Percentiles rank a stretch among this genome's conserved stretches.
Evolutionary conservation across 2,113 vertebrate genomes (phyloP).

Genomic region (Platycercus adscitus): DNA sequence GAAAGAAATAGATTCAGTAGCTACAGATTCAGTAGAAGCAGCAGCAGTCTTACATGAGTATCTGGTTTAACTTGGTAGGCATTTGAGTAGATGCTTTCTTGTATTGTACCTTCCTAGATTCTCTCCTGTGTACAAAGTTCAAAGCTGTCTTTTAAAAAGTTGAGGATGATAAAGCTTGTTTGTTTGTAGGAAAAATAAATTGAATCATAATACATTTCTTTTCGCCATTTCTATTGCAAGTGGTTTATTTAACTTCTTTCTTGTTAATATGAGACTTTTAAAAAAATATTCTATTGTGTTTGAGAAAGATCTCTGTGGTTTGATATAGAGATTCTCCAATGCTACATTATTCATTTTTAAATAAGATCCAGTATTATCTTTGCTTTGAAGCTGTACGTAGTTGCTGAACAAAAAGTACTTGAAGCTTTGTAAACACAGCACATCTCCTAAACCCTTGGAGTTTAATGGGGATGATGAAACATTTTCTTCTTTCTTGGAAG

Average conservation of each 20-base stretch:
- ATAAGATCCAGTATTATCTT: not conserved
- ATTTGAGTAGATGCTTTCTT: not conserved
- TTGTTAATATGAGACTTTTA: not conserved
- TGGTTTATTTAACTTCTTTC: not conserved
- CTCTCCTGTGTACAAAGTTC: not conserved
- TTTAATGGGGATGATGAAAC: slow-evolving; percentile 48
- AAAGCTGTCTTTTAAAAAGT: not conserved
- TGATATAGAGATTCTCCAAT: not conserved
- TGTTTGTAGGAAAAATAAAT: not conserved
- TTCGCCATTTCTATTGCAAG: not conserved
- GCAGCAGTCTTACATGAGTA: not conserved
- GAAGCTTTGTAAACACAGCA: slow-evolving; percentile 40
- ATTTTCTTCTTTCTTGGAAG: slow-evolving; percentile 29
- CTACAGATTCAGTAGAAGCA: not conserved
- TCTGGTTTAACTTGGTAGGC: not conserved
- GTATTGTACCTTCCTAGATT: not conserved
- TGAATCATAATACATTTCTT: not conserved
- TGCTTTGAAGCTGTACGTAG: not conserved
- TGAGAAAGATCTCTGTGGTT: not conserved
- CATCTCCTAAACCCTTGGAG: slow-evolving; percentile 5
- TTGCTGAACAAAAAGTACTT: slow-evolving; percentile 30
- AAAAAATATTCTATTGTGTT: not conserved
- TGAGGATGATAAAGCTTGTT: not conserved
- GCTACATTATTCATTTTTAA: not conserved
- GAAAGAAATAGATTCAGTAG: not conserved